Evolutionary conservation across 2,888 invertebrate genomes (phyloP).

Genomic region (Scaptomyza flava): DNA sequence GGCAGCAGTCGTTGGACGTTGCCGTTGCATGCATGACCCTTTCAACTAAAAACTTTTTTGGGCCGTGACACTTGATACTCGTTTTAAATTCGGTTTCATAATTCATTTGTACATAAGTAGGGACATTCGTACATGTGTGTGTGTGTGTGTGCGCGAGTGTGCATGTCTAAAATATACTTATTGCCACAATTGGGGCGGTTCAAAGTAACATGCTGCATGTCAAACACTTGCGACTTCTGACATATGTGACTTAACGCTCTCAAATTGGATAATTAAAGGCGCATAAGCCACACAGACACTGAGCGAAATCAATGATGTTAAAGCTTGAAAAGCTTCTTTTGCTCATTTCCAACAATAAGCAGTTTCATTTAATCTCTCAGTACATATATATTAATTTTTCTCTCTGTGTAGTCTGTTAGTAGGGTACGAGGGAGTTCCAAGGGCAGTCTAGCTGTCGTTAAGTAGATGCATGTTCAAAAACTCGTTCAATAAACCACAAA

Average conservation of each 20-base stretch:
- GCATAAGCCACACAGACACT: constrained; percentile 30
- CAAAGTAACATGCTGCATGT: constrained; percentile 68
- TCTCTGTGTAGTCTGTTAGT: constrained; percentile 29
- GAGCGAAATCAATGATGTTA: neutral
- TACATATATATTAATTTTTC: constrained; percentile 18
- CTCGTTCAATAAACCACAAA: constrained; percentile 23
- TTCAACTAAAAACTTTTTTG: constrained; percentile 35
- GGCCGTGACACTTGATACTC: constrained; percentile 70
- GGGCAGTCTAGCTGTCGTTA: constrained; percentile 30
- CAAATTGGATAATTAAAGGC: constrained; percentile 73
- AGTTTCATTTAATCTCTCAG: no score
- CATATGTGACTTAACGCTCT: constrained; percentile 47
- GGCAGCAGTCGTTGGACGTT: constrained; percentile 23
- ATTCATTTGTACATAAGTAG: constrained; percentile 27
- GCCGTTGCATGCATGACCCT: constrained; percentile 57
- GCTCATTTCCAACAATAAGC: no score
- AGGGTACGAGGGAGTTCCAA: constrained; percentile 48
- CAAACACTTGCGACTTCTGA: constrained; percentile 71
- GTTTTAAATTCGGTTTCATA: constrained; percentile 45
- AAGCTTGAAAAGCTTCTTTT: no score
- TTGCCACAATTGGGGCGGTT: constrained; percentile 75
- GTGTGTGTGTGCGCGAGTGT: neutral
- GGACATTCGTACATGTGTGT: neutral
- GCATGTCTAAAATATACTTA: constrained; percentile 15
- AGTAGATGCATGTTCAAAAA: constrained; percentile 24